These are phyloP conservation scores for Cassiopea xamachana DNA, from an alignment of 30 jellyfish, hydroid and myxozoan species.

Conservation along the genomic window DNA sequence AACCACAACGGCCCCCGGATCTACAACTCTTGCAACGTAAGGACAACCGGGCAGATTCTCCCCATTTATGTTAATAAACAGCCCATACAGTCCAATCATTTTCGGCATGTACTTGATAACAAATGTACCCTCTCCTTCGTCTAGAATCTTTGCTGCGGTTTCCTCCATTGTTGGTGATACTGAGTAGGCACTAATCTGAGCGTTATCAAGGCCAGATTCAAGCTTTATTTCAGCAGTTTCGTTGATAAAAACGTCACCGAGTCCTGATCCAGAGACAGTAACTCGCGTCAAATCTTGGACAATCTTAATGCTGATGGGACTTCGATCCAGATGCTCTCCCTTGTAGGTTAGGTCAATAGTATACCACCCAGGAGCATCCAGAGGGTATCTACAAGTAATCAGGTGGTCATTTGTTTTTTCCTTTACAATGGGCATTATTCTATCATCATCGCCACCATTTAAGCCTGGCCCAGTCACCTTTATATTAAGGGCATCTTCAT, in stretches of 20 bases:
- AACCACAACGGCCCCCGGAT: conserved; percentile 75
- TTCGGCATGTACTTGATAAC: conserved; percentile 78
- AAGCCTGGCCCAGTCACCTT: conserved; percentile 73
- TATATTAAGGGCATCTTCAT: conserved; percentile 59
- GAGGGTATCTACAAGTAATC: conserved; percentile 83
- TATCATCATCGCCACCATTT: conserved; percentile 74
- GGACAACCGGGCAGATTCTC: conserved; percentile 95
- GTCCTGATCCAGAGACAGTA: conserved; percentile 78
- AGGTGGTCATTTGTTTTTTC: conserved; percentile 72
- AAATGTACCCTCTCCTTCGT: conserved; percentile 81
- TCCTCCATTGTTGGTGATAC: conserved; percentile 81
- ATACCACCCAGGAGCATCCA: conserved; percentile 82
- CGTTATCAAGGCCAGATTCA: conserved; percentile 84
- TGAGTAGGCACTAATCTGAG: conserved; percentile 75
- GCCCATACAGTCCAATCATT: conserved; percentile 78
- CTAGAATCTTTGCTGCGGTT: conserved; percentile 65
- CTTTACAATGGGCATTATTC: conserved; percentile 55
- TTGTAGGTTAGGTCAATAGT: conserved; percentile 68
- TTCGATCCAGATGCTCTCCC: conserved; percentile 90
- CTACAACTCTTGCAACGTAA: conserved; percentile 75
- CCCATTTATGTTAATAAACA: conserved; percentile 77
- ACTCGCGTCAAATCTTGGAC: conserved; percentile 84
- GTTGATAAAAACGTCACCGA: conserved; percentile 61
- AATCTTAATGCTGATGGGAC: conserved; percentile 84
- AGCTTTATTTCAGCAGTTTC: conserved; percentile 78